phyloP scores from a whole-genome alignment of 2,113 vertebrate species.

The zebrafish (Danio rerio) region GRCz12tu NC_133188.1:7076001-7076500 shows the following conservation, averaged over 20 bases:
- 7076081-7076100: conserved; percentile 30
- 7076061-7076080: conserved; percentile 47
- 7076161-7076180: conserved; percentile 44
- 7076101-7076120: conserved; percentile 43
- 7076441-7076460: neutral
- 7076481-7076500: too few relatives aligned
- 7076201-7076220: conserved; percentile 6
- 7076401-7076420: neutral
- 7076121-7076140: conserved; percentile 39
- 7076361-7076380: neutral
- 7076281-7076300: neutral
- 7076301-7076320: neutral
- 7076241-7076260: conserved; percentile 26
- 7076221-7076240: conserved; percentile 17
- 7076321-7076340: conserved; percentile 5
- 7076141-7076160: conserved; percentile 51
- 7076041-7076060: conserved; percentile 54
- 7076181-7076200: conserved; percentile 29
- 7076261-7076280: conserved; percentile 6
- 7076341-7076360: neutral
- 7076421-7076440: neutral
- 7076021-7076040: conserved; percentile 36
- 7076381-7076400: neutral
- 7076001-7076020: conserved; percentile 29
- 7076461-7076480: neutral